Evolutionary conservation across 2,888 invertebrate species (phyloP).

Genomic region (Sylvicola fuscatus): DNA sequence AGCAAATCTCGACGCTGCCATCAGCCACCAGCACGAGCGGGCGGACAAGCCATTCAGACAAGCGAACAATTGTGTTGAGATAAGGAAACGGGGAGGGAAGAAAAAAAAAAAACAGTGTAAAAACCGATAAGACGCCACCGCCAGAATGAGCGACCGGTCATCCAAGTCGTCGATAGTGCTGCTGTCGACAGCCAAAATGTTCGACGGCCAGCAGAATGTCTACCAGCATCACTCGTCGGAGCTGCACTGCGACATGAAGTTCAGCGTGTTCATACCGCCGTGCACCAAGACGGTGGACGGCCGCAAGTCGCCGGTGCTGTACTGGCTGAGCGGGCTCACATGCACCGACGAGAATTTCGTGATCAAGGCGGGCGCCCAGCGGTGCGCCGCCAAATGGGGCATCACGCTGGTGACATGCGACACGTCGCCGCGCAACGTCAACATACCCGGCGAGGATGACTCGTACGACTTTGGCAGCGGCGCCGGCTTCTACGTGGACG

Average conservation of each 20-base stretch:
- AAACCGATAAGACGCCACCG: no score
- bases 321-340: conserved; percentile 79
- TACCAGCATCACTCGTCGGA: conserved; percentile 59
- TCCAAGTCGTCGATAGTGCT: conserved; percentile 23
- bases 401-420: conserved; percentile 85
- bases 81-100: no score
- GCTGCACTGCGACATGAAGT: conserved; percentile 79
- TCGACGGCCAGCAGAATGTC: conserved; percentile 71
- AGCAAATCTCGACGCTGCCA: no score
- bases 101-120: no score
- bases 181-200: conserved; percentile 48
- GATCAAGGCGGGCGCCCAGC: conserved; percentile 87
- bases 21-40: no score
- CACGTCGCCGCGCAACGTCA: conserved; percentile 82
- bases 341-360: conserved; percentile 94
- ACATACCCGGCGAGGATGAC: conserved; percentile 80
- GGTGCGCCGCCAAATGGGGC: conserved; percentile 67
- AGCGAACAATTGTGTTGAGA: no score
- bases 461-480: conserved; percentile 87
- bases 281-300: conserved; percentile 22
- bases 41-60: no score
- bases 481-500: conserved; percentile 92
- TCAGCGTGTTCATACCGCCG: conserved; percentile 78
- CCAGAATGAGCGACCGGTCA: no score
- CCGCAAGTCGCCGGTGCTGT: conserved; percentile 54